Percentiles rank a stretch among this genome's conserved stretches.
phyloP scores from a whole-genome alignment of 1,140 invertebrate species.

The Rhyzopertha dominica region DNA sequence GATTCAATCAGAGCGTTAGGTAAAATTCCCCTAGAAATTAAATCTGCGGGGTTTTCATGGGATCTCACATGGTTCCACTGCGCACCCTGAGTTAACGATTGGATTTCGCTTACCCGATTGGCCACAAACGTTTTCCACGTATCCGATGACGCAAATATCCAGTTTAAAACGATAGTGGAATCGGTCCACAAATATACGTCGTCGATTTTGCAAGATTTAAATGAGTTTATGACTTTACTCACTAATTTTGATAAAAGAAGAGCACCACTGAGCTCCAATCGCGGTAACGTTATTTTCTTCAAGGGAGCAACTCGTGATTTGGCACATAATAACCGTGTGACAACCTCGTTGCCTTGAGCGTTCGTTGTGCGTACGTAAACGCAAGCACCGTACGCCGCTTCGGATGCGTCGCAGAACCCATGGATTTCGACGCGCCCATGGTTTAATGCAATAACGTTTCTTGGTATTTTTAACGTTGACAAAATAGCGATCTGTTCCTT shows the following conservation, averaged over 20 bases:
- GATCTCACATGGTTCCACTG: constrained; percentile 22
- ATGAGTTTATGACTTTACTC: constrained; percentile 15
- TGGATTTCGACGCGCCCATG: constrained; percentile 23
- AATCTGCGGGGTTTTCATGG: constrained; percentile 28
- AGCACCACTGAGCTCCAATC: constrained; percentile 34
- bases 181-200: constrained; percentile 39
- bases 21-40: constrained; percentile 19
- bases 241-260: constrained; percentile 31
- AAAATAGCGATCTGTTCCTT: not conserved
- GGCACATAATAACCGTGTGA: constrained; percentile 18
- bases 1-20: constrained; percentile 12
- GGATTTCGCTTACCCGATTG: constrained; percentile 37
- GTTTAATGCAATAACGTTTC: constrained; percentile 5
- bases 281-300: constrained; percentile 23
- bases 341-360: constrained; percentile 10
- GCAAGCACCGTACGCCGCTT: constrained; percentile 23
- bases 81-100: constrained; percentile 1
- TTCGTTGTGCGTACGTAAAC: constrained; percentile 32
- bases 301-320: constrained; percentile 30
- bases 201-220: constrained; percentile 17
- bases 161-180: constrained; percentile 41
- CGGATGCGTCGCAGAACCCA: constrained; percentile 39
- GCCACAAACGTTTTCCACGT: constrained; percentile 37
- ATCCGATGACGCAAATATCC: constrained; percentile 34
- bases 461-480: constrained; percentile 15